These are phyloP conservation scores for Grammomys surdaster DNA, from an alignment of 2,113 vertebrate species.

Conservation along the genomic window DNA sequence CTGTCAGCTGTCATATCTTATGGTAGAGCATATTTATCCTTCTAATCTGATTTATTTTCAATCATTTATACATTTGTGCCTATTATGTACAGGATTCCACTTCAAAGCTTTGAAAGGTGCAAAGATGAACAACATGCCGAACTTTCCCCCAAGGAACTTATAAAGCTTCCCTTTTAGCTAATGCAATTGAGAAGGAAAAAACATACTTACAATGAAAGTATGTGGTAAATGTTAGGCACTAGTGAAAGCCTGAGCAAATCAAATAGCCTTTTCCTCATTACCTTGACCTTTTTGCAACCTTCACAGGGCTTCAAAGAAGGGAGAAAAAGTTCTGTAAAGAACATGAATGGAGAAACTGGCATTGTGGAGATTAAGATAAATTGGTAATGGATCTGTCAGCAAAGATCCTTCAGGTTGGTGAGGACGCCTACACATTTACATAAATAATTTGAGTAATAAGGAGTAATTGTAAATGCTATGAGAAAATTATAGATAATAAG, in stretches of 20 bases:
- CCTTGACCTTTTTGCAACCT: slow-evolving; percentile 62
- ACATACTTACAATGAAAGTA: slow-evolving; percentile 62
- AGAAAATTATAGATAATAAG: slow-evolving; percentile 49
- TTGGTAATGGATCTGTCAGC: neutral
- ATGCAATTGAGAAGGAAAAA: slow-evolving; percentile 56
- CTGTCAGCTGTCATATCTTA: slow-evolving; percentile 42
- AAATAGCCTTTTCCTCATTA: slow-evolving; percentile 66
- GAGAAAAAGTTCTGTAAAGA: slow-evolving; percentile 43
- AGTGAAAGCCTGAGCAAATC: slow-evolving; percentile 61
- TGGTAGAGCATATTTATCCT: slow-evolving; percentile 41
- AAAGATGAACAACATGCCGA: slow-evolving; percentile 54
- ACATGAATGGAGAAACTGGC: slow-evolving; percentile 42
- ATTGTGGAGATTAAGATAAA: slow-evolving; percentile 30
- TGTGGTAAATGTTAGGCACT: slow-evolving; percentile 41
- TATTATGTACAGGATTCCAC: slow-evolving; percentile 45
- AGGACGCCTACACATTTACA: slow-evolving; percentile 46
- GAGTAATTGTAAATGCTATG: neutral
- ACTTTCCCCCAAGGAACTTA: slow-evolving; percentile 56
- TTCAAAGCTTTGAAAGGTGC: slow-evolving; percentile 64
- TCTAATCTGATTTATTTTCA: slow-evolving; percentile 60
- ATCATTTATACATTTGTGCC: slow-evolving; percentile 47
- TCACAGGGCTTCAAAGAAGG: slow-evolving; percentile 57
- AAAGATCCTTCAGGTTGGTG: slow-evolving; percentile 32
- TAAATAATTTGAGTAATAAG: slow-evolving; percentile 56
- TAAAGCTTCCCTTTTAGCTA: slow-evolving; percentile 70